Percentiles rank a stretch among this genome's conserved stretches.
These are phyloP conservation scores for Phocides pigmalion DNA, from an alignment of 1,140 invertebrate species.

Conservation along the genomic window DNA sequence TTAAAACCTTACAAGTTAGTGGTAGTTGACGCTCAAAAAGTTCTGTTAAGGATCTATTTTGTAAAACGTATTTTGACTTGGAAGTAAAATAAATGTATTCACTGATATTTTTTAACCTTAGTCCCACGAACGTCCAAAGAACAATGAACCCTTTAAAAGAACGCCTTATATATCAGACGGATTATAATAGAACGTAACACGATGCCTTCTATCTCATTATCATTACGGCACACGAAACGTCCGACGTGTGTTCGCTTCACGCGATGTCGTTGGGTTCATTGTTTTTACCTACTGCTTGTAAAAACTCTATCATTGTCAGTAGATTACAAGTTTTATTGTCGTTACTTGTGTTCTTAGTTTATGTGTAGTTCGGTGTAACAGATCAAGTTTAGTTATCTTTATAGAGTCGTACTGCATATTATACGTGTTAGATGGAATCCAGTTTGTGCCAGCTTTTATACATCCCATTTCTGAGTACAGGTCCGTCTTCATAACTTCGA, in stretches of 20 bases:
- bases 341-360: no score
- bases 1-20: no score
- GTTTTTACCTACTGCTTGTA: conserved; percentile 21
- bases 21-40: no score
- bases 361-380: no score
- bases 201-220: conserved; percentile 31
- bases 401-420: conserved; percentile 2
- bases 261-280: conserved; percentile 18
- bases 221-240: conserved; percentile 12
- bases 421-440: neutral
- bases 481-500: no score
- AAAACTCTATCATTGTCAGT: conserved; percentile 21
- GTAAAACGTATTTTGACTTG: no score
- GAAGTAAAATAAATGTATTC: no score
- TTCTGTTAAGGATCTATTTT: no score
- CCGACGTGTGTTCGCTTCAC: conserved; percentile 11
- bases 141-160: conserved; percentile 44
- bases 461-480: no score
- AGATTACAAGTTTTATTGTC: conserved; percentile 22
- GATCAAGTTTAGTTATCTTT: conserved; percentile 1
- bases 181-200: conserved; percentile 43
- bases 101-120: neutral
- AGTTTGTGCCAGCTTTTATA: neutral
- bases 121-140: conserved; percentile 45
- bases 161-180: conserved; percentile 36